Conservation (phyloP, 2,888 invertebrate genomes). For the Patella depressa region DNA sequence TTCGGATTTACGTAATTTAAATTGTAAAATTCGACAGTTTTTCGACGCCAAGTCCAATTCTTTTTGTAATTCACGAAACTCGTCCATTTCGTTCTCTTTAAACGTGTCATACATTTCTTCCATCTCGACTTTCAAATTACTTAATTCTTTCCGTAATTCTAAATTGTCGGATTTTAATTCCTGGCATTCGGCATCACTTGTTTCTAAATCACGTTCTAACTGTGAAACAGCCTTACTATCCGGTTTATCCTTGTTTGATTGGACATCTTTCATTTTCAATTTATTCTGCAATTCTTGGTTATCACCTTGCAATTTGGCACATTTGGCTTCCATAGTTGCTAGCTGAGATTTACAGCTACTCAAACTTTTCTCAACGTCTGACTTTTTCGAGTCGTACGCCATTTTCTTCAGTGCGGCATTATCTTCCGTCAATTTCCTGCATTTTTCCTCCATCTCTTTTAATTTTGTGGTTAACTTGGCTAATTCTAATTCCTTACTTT, state of each 20-base stretch:
- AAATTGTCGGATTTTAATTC: conserved; percentile 87
- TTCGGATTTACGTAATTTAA: conserved; percentile 96
- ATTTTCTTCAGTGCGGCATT: conserved; percentile 71
- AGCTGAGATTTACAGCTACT: conserved; percentile 42
- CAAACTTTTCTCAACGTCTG: conserved; percentile 20
- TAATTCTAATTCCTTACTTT: conserved; percentile 32
- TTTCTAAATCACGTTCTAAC: conserved; percentile 26
- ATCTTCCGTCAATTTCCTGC: conserved; percentile 79
- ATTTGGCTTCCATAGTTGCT: conserved; percentile 49
- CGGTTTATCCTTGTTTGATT: conserved; percentile 16
- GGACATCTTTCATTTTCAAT: conserved; percentile 41
- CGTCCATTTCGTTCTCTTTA: conserved; percentile 96
- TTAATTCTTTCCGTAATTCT: conserved; percentile 91
- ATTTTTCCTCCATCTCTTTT: conserved; percentile 78
- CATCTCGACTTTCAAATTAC: conserved; percentile 95
- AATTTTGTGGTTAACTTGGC: conserved; percentile 32
- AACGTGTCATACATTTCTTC: conserved; percentile 95
- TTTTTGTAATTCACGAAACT: conserved; percentile 89
- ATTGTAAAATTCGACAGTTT: conserved; percentile 97
- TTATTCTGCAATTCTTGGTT: conserved; percentile 45
- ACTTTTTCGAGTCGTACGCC: conserved; percentile 24
- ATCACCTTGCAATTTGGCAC: conserved; percentile 46
- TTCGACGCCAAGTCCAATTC: conserved; percentile 97
- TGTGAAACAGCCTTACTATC: conserved; percentile 22
- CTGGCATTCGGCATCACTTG: conserved; percentile 76